These are phyloP conservation scores for Telenomus remus DNA, from an alignment of 1,140 invertebrate genomes.

Conservation along the genomic window DNA sequence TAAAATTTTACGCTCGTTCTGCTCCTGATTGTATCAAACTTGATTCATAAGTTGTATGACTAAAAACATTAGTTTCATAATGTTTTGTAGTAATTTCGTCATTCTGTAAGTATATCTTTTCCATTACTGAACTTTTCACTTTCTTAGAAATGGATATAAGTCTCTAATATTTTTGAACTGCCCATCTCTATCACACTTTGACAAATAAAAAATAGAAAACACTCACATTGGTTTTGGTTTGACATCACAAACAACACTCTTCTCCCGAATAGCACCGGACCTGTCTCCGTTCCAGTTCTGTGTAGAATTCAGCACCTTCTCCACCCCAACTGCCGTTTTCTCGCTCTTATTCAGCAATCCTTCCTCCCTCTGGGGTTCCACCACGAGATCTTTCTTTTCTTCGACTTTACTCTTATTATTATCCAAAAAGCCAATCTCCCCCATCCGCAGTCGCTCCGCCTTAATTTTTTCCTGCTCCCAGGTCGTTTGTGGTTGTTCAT, in stretches of 20 bases:
- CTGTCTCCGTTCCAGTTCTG: conserved; percentile 61
- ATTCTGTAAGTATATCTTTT: too few relatives aligned
- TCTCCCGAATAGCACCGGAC: conserved; percentile 53
- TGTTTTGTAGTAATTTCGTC: too few relatives aligned
- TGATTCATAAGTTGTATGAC: too few relatives aligned
- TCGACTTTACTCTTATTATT: conserved; percentile 16
- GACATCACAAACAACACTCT: conserved; percentile 78
- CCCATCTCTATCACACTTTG: too few relatives aligned
- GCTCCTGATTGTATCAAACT: too few relatives aligned
- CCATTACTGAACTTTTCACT: too few relatives aligned
- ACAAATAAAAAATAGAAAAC: too few relatives aligned
- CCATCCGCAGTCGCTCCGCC: conserved; percentile 64
- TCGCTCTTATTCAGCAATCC: not conserved
- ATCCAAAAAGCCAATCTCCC: conserved; percentile 55
- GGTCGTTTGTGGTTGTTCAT: conserved; percentile 66
- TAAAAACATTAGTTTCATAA: too few relatives aligned
- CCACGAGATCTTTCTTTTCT: too few relatives aligned
- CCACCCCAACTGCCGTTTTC: not conserved
- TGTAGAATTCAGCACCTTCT: not conserved
- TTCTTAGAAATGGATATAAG: too few relatives aligned
- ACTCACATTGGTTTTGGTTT: conserved; percentile 86
- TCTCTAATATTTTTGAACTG: too few relatives aligned
- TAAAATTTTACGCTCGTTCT: too few relatives aligned
- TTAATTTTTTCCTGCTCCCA: conserved; percentile 73
- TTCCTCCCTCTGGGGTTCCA: conserved; percentile 54